Base-by-base conservation (phyloP, 2,888 invertebrate genomes). In the Coleophora flavipennella region DNA sequence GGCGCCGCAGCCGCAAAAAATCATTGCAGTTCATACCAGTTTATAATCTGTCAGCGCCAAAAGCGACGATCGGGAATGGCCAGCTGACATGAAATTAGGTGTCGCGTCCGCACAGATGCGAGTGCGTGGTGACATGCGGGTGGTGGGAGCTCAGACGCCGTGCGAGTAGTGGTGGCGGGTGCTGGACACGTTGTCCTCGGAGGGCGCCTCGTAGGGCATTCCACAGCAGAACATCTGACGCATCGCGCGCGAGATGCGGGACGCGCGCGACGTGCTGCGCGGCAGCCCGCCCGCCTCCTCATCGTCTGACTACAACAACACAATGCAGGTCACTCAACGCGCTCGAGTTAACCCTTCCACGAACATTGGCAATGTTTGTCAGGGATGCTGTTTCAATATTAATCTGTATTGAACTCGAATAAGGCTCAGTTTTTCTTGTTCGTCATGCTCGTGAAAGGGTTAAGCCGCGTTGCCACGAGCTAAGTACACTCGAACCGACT, bases 251-350 rank as follows among this genome's bases (percentile, higher is more conserved):
- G 69, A 64, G 35, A 77, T 65, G 40, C 77, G 77, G 25, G 77
- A 75, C 37, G 58, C 53, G 48, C 58, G 75, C 40, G 77, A 77
- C 44, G 67, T 76, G 53, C 64, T 71, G 66, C 78, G 79, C 65
- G 80, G 74, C 77, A 78, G 70, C 75, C 79, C 81, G 66, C 81
- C 65, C 52, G 77, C 79, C 54, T 76, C 80, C 49, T 76, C 74
- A 35, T 73, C 75, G 54, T 77, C 73, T 20, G 70, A 73, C 80
- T 81, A 77, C 56, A 76, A 76, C 53, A 62, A 67, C 44, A 54
- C 28, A 33, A n/a, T 4, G 29, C 3, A 20, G 3, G 6, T 20
- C n/a, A 20, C 20, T 20, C 3, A 3, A 20, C 6, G 20, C 6
- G 20, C 20, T 4, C 6, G 3, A 20, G 20, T 20, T 20, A 3